Conservation (phyloP, 2,113 vertebrate species). For the Poeciliopsis turrubarensis region DNA sequence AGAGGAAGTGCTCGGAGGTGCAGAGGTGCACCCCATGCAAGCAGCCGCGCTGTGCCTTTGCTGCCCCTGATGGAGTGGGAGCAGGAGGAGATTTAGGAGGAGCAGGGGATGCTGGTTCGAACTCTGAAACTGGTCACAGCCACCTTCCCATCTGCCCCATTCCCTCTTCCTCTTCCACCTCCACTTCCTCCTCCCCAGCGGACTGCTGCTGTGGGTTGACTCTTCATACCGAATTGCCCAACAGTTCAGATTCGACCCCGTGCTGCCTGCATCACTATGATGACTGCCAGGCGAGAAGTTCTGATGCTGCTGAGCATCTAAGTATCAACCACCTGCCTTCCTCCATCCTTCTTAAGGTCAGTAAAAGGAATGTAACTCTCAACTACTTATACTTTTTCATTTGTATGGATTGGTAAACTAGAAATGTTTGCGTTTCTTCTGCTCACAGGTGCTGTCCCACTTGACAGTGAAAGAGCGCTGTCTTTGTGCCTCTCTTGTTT, state of each 20-base stretch:
- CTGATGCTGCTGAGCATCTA: conserved; percentile 71
- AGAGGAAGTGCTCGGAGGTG: conserved; percentile 89
- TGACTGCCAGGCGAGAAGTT: conserved; percentile 74
- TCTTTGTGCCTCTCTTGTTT: conserved; percentile 94
- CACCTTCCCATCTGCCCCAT: conserved; percentile 79
- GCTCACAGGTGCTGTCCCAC: conserved; percentile 92
- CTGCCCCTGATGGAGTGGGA: conserved; percentile 68
- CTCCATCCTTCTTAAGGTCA: conserved; percentile 95
- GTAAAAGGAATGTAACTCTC: conserved; percentile 27
- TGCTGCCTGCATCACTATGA: conserved; percentile 74
- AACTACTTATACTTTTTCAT: neutral
- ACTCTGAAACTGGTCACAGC: conserved; percentile 72
- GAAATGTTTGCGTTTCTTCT: neutral
- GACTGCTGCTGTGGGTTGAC: conserved; percentile 74
- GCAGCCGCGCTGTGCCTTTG: conserved; percentile 87
- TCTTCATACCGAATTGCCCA: conserved; percentile 63
- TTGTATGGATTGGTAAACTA: neutral
- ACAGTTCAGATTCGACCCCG: conserved; percentile 71
- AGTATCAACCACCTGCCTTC: conserved; percentile 94
- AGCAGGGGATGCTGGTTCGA: conserved; percentile 63
- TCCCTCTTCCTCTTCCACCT: conserved; percentile 74
- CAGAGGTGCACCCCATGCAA: conserved; percentile 88
- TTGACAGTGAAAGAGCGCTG: conserved; percentile 95
- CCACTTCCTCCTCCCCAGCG: conserved; percentile 71
- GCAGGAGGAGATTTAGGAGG: conserved; percentile 57